phyloP scores from a whole-genome alignment of 2,797 vertebrate genomes.

The Squalus acanthias region DNA sequence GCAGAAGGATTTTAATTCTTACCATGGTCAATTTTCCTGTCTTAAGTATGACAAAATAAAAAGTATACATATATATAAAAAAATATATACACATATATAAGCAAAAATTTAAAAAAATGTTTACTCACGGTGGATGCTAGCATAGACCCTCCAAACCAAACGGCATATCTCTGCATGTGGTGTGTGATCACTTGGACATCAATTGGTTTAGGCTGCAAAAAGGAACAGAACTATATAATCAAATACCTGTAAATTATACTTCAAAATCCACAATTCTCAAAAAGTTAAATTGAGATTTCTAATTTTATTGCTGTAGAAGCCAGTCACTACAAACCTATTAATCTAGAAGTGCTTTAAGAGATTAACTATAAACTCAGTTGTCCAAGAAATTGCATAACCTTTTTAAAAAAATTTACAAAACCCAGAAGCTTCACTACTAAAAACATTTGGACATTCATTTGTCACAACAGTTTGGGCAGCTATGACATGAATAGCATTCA shows the following conservation, averaged over 20 bases:
- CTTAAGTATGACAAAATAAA: not conserved
- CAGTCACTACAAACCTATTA: not conserved
- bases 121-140: slow-evolving; percentile 90
- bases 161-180: slow-evolving; percentile 96
- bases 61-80: not conserved
- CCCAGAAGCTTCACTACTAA: not conserved
- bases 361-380: not conserved
- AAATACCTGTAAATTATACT: not conserved
- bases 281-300: not conserved
- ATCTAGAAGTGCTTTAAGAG: not conserved
- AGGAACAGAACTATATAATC: not conserved
- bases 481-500: not conserved
- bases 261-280: not conserved
- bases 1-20: not conserved
- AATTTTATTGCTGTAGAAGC: not conserved
- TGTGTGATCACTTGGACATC: slow-evolving; percentile 95
- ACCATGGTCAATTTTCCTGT: not conserved
- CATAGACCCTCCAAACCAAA: slow-evolving; percentile 99
- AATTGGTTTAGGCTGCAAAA: slow-evolving; percentile 84
- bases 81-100: not conserved
- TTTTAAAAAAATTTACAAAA: not conserved
- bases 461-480: not conserved
- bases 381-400: not conserved
- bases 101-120: not conserved
- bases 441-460: not conserved